Evolutionary conservation across 2,888 invertebrate species (phyloP), one percentile per base, ranked within the genome.

Genomic region (Oconnorella tubifera): DNA sequence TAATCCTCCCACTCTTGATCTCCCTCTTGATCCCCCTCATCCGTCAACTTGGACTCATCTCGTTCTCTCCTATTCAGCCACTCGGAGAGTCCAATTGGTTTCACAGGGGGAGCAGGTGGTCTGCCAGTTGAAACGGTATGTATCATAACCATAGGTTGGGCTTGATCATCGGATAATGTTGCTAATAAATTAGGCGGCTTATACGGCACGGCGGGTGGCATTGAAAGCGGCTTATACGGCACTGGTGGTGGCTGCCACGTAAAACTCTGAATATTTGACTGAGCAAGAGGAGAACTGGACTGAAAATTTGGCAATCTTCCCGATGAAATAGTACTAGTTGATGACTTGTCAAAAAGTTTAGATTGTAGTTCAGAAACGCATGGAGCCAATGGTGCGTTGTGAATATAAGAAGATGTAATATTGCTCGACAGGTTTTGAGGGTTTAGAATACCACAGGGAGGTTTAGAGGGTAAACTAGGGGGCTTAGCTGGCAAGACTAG

Each of bases 1-100:
- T 62, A 40, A 27, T 61, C 61, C n/a, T 61, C 53, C 51, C 53
- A 50, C 3, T 61, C 61, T 25, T 61, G 48, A 53, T 53, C 62
- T 32, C 33, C 40, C 29, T 31, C 32, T 19, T 29, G 33, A 33
- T n/a, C n/a, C 33, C 27, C n/a, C 56, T 33, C 28, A 0, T 56
- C 28, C 40, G 50, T 50, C 27, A 27, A 10, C 25, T 40, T 40
- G n/a, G n/a, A n/a, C n/a, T n/a, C n/a, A 56, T 14, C 48, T n/a
- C 32, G 1, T 31, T 31, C 10, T 33, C 23, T 23, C 32, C n/a
- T n/a, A n/a, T n/a, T n/a, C n/a, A n/a, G n/a, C n/a, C n/a, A n/a
- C n/a, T n/a, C n/a, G 33, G 59, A 32, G 10, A 58, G 28, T 33
- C 59, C 59, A 27, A 28, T n/a, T 10, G 59, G 59, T 28, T 58